phyloP scores from a whole-genome alignment of 2,113 vertebrate genomes.

The Okapia johnstoni region DNA sequence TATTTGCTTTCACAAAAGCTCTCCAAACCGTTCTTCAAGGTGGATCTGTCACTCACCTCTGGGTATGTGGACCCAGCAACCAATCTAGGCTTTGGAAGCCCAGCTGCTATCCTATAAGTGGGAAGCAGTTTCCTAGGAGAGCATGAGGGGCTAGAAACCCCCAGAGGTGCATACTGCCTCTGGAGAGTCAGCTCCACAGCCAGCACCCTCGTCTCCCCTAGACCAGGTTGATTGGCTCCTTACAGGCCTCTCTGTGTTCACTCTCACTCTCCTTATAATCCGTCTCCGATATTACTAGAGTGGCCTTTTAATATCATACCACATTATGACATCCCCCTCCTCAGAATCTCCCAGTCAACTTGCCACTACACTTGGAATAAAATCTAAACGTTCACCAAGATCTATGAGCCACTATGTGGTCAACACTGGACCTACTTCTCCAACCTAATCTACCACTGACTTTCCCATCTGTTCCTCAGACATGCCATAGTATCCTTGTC shows the following conservation, averaged over 20 bases:
- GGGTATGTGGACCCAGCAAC: not conserved
- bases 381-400: not conserved
- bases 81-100: not conserved
- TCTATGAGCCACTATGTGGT: not conserved
- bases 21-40: not conserved
- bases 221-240: not conserved
- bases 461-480: not conserved
- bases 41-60: not conserved
- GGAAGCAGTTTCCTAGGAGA: not conserved
- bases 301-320: not conserved
- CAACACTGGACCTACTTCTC: not conserved
- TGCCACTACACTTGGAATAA: not conserved
- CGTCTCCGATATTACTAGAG: not conserved
- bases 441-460: not conserved
- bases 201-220: not conserved
- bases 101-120: not conserved
- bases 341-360: not conserved
- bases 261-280: not conserved
- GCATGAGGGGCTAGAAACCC: not conserved
- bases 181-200: not conserved
- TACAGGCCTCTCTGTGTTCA: not conserved
- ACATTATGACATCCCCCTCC: not conserved
- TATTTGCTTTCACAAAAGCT: not conserved
- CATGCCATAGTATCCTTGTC: not conserved
- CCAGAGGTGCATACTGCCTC: not conserved